Evolutionary conservation across 2,888 invertebrate species (phyloP).

Genomic region (Apamea anceps): DNA sequence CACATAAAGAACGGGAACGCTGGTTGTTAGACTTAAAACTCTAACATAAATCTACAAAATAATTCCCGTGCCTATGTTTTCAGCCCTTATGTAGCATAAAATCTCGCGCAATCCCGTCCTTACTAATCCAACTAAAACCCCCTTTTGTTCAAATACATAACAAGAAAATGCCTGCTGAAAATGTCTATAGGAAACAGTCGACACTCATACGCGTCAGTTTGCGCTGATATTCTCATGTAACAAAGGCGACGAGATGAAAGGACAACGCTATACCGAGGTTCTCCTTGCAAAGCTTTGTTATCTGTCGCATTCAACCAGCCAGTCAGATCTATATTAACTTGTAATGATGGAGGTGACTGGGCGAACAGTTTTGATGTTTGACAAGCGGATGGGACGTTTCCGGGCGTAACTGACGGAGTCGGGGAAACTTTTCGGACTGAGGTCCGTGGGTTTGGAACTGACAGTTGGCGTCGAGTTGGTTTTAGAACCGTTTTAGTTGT

Average conservation of each 20-base stretch:
- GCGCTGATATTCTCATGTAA: constrained; percentile 50
- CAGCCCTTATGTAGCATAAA: too few species aligned
- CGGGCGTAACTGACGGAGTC: constrained; percentile 21
- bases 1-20: too few species aligned
- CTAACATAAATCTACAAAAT: background rate
- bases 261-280: constrained; percentile 22
- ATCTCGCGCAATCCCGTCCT: background rate
- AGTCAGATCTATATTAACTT: constrained; percentile 52
- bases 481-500: constrained; percentile 1
- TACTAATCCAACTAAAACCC: constrained; percentile 33
- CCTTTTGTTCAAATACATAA: constrained; percentile 26
- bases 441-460: background rate
- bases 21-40: too few species aligned
- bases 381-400: constrained; percentile 37
- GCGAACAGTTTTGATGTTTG: constrained; percentile 39
- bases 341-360: constrained; percentile 40
- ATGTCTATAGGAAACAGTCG: constrained; percentile 35
- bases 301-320: constrained; percentile 50
- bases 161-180: constrained; percentile 36
- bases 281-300: constrained; percentile 61
- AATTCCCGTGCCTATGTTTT: background rate
- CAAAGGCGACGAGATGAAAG: constrained; percentile 62
- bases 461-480: constrained; percentile 23
- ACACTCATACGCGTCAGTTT: constrained; percentile 40
- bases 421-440: constrained; percentile 30